Evolutionary conservation across 2,888 invertebrate species (phyloP).

Genomic region (Dryobotodes eremita): DNA sequence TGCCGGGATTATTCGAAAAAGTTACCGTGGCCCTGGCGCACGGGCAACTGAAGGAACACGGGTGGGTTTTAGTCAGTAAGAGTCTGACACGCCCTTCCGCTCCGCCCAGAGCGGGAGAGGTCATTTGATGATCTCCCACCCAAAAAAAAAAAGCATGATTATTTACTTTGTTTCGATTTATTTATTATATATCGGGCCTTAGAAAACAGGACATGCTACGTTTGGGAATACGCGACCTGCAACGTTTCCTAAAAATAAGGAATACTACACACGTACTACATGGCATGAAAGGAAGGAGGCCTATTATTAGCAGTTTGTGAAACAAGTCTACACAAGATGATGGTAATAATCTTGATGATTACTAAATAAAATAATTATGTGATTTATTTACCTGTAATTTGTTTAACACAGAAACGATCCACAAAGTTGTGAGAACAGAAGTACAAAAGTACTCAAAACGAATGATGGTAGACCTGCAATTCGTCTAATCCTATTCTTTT

Average conservation of each 20-base stretch:
- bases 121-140: no score
- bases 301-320: not conserved
- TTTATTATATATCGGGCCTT: not conserved
- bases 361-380: not conserved
- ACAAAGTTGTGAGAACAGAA: not conserved
- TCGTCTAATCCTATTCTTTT: not conserved
- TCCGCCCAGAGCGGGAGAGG: no score
- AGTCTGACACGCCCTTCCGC: no score
- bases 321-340: not conserved
- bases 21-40: no score
- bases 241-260: not conserved
- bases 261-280: not conserved
- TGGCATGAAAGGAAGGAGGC: no score
- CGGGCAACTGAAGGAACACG: no score
- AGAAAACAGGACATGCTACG: not conserved
- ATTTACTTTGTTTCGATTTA: not conserved
- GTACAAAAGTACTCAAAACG: slow-evolving; percentile 1
- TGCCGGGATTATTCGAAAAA: no score
- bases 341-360: not conserved
- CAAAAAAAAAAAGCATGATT: no score
- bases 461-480: not conserved
- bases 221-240: not conserved
- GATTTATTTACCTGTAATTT: not conserved
- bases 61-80: no score
- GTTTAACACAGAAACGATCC: not conserved